Conservation (phyloP, 2,888 invertebrate genomes). For the Sepioteuthis lessoniana region DNA sequence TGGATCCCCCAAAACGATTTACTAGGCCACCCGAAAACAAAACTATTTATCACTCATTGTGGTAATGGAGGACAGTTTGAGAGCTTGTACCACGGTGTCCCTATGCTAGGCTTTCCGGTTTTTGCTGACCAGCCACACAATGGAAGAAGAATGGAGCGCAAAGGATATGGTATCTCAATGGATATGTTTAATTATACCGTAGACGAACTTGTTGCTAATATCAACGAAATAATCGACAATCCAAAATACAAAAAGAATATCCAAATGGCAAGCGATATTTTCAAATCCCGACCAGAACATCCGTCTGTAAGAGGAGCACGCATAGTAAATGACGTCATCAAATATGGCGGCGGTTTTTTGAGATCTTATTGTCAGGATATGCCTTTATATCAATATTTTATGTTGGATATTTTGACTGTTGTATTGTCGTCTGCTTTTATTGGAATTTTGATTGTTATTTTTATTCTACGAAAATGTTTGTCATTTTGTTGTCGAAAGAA, state of each 20-base stretch:
- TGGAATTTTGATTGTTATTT: background rate
- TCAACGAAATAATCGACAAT: conserved; percentile 54
- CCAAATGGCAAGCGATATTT: conserved; percentile 54
- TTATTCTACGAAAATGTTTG: background rate
- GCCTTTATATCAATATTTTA: conserved; percentile 60
- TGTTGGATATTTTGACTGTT: conserved; percentile 53
- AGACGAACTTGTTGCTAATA: conserved; percentile 51
- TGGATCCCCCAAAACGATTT: conserved; percentile 58
- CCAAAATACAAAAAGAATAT: conserved; percentile 53
- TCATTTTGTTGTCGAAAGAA: background rate
- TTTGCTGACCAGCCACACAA: conserved; percentile 58
- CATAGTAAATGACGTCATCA: conserved; percentile 54
- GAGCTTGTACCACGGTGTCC: conserved; percentile 57
- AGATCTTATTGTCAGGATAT: conserved; percentile 57
- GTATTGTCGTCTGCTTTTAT: background rate
- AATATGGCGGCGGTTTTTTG: conserved; percentile 61
- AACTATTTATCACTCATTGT: conserved; percentile 58
- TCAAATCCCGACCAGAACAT: conserved; percentile 47
- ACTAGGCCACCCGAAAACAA: conserved; percentile 49
- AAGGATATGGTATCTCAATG: conserved; percentile 57
- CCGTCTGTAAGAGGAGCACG: conserved; percentile 48
- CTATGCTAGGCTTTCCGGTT: conserved; percentile 57
- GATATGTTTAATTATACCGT: conserved; percentile 51
- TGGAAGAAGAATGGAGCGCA: conserved; percentile 48
- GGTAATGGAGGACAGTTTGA: conserved; percentile 59